Base-by-base conservation (phyloP, 2,113 vertebrate genomes). In the Trematocara nigrifrons region DNA sequence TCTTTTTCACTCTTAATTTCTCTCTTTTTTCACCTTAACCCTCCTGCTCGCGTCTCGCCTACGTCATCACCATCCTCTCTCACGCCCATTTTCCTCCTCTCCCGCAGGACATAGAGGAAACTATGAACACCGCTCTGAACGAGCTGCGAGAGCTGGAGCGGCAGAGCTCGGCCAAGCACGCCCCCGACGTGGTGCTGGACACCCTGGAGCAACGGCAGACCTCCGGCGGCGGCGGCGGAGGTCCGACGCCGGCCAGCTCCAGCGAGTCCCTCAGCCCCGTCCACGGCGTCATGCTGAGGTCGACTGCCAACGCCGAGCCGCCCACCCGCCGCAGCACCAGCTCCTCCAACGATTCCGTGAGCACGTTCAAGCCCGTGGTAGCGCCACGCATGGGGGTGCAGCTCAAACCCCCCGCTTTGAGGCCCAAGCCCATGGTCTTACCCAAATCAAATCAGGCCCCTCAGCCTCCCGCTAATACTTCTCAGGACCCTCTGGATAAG, bases 81-180 rank as follows among this genome's bases (percentile, higher is more conserved):
- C 1, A 88, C 20, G 29, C 80, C 2, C 45, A 1, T 40, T 31
- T 33, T 84, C 45, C 79, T 29, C 18, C 7, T 77, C 51, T 83
- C 83, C 81, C 66, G 59, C 94, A 99, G 99, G 99, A 99, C 95
- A 99, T 99, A 40, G 98, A 99, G 87, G 98, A 99, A 93, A 99
- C 98, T 0, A 99, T 99, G 99, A 99, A 99, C 96, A 98, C 98
- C 0, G 99, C 98, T 3, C 95, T 99, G 92, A 99, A 98, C 0
- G 98, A 99, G 95, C 96, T 99, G 47, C 97, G 98, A 1, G 98
- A 99, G 94, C 96, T 99, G 89, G 98, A 99, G 93, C 95, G 98
- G 53, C 99, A 99, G 95, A 99, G 98, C 89, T 98, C 99, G 0
- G 97, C 97, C 2, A 99, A 99, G 88, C 98, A 99, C 0, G 97